Evolutionary conservation across 1,140 invertebrate species (phyloP).

Genomic region (Papilio xuthus): DNA sequence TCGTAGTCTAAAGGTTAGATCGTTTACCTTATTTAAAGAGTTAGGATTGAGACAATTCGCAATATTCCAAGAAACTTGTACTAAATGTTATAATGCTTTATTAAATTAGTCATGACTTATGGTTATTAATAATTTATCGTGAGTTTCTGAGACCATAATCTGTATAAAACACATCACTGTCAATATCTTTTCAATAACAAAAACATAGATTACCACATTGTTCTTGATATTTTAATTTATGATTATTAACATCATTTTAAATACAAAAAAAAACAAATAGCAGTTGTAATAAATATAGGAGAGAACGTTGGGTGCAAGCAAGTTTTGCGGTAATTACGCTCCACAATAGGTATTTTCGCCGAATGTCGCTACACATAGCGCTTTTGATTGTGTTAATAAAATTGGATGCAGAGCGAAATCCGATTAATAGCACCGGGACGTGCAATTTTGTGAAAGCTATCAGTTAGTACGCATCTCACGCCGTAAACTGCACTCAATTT

Average conservation of each 20-base stretch:
- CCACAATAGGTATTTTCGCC: constrained; percentile 38
- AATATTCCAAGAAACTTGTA: no score
- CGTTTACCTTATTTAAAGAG: no score
- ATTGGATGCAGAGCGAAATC: constrained; percentile 50
- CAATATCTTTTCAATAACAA: no score
- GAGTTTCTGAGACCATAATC: no score
- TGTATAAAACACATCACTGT: no score
- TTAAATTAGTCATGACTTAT: no score
- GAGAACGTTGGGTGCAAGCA: constrained; percentile 26
- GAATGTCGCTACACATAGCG: constrained; percentile 39
- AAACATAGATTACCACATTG: not conserved
- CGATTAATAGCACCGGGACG: constrained; percentile 51
- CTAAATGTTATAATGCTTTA: no score
- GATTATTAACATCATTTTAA: constrained; percentile 15
- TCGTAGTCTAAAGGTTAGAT: no score
- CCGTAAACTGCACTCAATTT: constrained; percentile 35
- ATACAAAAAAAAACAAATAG: constrained; percentile 36
- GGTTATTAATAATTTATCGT: no score
- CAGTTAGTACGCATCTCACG: constrained; percentile 43
- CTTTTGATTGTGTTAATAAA: constrained; percentile 52
- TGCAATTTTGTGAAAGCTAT: constrained; percentile 49
- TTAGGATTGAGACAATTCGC: no score
- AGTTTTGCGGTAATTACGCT: constrained; percentile 47
- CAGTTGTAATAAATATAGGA: constrained; percentile 35
- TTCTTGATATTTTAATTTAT: not conserved